Evolutionary conservation across 2,888 invertebrate species (phyloP), one percentile per base, ranked within the genome.

Genomic region (Zygothrica quintamaculata): DNA sequence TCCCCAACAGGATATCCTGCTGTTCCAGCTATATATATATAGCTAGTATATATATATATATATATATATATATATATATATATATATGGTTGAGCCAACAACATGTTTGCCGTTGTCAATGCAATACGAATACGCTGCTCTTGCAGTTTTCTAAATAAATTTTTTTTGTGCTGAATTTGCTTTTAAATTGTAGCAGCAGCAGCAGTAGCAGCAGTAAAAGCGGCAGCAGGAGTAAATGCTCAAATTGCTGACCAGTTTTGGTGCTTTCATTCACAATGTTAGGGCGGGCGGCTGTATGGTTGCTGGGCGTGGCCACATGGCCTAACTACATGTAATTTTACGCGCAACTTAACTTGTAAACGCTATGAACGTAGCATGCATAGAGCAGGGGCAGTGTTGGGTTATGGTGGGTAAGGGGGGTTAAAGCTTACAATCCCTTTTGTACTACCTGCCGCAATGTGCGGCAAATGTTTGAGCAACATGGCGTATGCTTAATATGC

Each of bases 271-370:
- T n/a, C 43, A 18, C 15, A 5, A n/a, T n/a, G n/a, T n/a, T 26
- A 26, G 5, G 26, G 26, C 22, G 48, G 40, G 1, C 18, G 13
- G 47, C n/a, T n/a, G n/a, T n/a, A n/a, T 26, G 40, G 44, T 18
- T 26, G 11, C 16, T 13, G 65, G 77, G 77, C 73, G 72, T 75
- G 74, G 55, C 65, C 65, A 71, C 80, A 84, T 77, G 81, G n/a
- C 51, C 77, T 71, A 78, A 77, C 78, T 88, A 88, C 88, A 89
- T 89, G 88, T 89, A 89, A 88, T 88, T 88, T 88, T 88, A 89
- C 89, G 89, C 89, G 84, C 88, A 89, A 88, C 89, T 88, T 77
- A 89, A 84, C 86, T 79, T 73, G 78, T 85, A 77, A 81, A 74
- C 81, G 75, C 29, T 42, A 47, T 12, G 22, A 46, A 36, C 36